Percentiles rank a stretch among this genome's conserved stretches.
Conservation (phyloP, 2,113 vertebrate species). For the Onychostruthus taczanowskii region DNA sequence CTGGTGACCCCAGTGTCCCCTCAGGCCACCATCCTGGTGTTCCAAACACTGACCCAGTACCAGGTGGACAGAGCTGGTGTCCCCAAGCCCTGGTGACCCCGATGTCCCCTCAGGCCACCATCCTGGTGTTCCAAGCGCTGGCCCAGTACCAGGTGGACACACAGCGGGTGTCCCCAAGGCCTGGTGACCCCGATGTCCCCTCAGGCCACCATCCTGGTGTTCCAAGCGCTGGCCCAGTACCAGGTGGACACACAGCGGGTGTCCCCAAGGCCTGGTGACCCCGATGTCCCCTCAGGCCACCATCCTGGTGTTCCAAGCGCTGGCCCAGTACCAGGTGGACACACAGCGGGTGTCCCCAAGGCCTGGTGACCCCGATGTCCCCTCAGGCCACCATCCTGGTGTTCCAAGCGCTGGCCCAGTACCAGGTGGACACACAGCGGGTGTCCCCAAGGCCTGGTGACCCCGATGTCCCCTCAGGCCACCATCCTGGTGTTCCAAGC, state of each 20-base stretch:
- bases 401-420: no score
- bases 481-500: no score
- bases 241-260: not conserved
- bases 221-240: not conserved
- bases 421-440: no score
- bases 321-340: not conserved
- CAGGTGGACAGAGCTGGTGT: not conserved
- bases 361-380: not conserved
- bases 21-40: not conserved
- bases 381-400: not conserved
- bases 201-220: not conserved
- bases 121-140: not conserved
- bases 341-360: not conserved
- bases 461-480: not conserved
- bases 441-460: not conserved
- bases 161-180: not conserved
- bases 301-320: not conserved
- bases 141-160: no score
- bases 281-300: not conserved
- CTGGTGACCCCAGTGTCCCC: not conserved
- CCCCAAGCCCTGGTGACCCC: not conserved
- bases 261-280: not conserved
- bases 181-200: fast-evolving
- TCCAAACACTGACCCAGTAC: no score
- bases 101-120: not conserved